Evolutionary conservation across 1,140 invertebrate species (phyloP).

Genomic region (Zeugodacus cucurbitae): DNA sequence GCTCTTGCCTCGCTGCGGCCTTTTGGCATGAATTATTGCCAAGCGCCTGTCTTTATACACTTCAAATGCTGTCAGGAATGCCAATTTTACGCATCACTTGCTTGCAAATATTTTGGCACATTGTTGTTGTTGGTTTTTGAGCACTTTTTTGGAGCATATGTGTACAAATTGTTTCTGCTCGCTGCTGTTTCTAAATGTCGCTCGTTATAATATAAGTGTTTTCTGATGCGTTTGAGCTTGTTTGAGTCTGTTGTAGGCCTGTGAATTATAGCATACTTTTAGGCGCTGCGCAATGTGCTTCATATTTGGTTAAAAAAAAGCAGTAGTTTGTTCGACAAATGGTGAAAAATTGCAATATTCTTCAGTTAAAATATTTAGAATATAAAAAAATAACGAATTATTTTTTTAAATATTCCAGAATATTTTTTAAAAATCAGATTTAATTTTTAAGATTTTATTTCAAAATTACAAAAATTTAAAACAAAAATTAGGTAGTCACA

Average conservation of each 20-base stretch:
- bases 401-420: too few relatives aligned
- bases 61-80: constrained; percentile 17
- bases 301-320: background rate
- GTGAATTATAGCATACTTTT: background rate
- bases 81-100: constrained; percentile 32
- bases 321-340: too few relatives aligned
- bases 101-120: constrained; percentile 8
- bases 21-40: background rate
- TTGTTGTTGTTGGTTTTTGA: background rate
- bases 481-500: too few relatives aligned
- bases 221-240: background rate
- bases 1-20: background rate
- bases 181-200: too few relatives aligned
- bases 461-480: too few relatives aligned
- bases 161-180: too few relatives aligned
- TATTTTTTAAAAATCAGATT: too few relatives aligned
- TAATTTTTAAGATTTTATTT: too few relatives aligned
- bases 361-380: too few relatives aligned
- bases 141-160: too few relatives aligned
- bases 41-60: constrained; percentile 25
- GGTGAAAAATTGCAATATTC: too few relatives aligned
- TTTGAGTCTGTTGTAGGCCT: background rate
- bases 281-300: background rate
- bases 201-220: background rate
- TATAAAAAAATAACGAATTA: too few relatives aligned